A percentile compares a stretch with the other conserved stretches of the same genome.
Evolutionary conservation across 1,140 invertebrate species (phyloP).

Genomic region (Neotoxoptera formosana): DNA sequence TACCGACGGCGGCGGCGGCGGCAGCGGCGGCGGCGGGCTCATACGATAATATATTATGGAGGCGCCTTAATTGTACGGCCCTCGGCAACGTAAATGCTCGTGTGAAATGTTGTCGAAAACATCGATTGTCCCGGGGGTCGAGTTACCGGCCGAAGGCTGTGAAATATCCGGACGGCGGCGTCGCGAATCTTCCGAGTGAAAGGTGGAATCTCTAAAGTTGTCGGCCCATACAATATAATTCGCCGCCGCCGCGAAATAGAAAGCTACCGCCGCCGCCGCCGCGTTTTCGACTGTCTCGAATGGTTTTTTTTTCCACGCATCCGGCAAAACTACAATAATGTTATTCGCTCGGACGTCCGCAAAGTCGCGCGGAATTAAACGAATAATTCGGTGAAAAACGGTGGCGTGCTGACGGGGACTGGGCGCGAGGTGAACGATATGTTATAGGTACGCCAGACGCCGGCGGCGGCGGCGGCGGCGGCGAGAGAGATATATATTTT

Average conservation of each 20-base stretch:
- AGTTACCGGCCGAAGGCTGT: neutral
- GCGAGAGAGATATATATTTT: too few species aligned
- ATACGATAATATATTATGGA: neutral
- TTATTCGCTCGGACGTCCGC: neutral
- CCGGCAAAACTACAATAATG: neutral
- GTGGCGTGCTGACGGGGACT: neutral
- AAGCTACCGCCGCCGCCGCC: neutral
- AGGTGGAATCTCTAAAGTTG: neutral
- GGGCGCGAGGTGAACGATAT: neutral
- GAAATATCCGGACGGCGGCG: neutral
- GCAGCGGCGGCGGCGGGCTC: neutral
- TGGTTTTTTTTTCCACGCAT: constrained; percentile 1
- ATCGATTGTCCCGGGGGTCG: neutral
- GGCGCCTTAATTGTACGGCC: neutral
- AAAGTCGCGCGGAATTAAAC: neutral
- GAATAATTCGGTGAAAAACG: neutral
- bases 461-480: too few species aligned
- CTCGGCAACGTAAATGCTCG: constrained; percentile 20
- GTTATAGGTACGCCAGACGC: too few species aligned
- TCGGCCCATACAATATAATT: too few species aligned
- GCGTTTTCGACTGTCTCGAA: neutral
- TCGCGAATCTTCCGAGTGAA: constrained; percentile 23
- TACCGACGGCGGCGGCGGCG: neutral
- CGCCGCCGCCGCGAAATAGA: neutral
- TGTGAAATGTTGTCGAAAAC: constrained; percentile 21